A percentile compares a stretch with the other conserved stretches of the same genome.
These are phyloP conservation scores for Helogale parvula DNA, from an alignment of 2,113 vertebrate genomes.

Conservation along the genomic window DNA sequence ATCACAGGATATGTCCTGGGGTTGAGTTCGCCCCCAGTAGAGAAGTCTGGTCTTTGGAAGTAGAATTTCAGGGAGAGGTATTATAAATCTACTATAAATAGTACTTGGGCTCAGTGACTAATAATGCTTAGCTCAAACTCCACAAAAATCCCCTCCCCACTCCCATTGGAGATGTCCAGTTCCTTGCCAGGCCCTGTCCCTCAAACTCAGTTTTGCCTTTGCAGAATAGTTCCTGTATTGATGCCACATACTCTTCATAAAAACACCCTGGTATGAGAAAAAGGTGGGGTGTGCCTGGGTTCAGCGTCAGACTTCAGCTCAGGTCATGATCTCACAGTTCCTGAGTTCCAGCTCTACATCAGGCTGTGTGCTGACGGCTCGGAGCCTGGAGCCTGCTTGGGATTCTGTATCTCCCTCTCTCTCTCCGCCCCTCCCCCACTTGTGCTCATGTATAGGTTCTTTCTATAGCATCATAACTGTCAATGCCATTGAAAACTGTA, in stretches of 20 bases:
- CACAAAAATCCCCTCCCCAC: neutral
- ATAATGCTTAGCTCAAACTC: neutral
- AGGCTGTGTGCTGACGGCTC: too few relatives aligned
- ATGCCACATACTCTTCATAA: neutral
- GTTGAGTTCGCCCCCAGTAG: neutral
- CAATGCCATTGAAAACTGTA: neutral
- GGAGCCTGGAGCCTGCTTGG: too few relatives aligned
- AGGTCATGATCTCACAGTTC: too few relatives aligned
- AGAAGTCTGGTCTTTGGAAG: neutral
- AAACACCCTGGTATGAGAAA: neutral
- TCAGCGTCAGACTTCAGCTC: too few relatives aligned
- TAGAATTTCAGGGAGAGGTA: neutral
- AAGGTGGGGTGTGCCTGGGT: too few relatives aligned
- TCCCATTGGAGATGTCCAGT: neutral
- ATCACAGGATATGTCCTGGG: neutral
- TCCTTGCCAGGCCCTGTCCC: neutral
- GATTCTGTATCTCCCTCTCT: too few relatives aligned
- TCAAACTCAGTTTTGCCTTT: neutral
- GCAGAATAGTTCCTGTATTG: neutral
- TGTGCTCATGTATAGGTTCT: neutral
- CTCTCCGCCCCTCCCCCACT: too few relatives aligned
- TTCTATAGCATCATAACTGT: neutral
- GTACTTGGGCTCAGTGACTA: neutral
- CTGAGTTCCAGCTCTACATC: too few relatives aligned
- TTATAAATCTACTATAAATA: neutral